phyloP scores from a whole-genome alignment of 2,888 invertebrate genomes.

The Petrolisthes manimaculis region DNA sequence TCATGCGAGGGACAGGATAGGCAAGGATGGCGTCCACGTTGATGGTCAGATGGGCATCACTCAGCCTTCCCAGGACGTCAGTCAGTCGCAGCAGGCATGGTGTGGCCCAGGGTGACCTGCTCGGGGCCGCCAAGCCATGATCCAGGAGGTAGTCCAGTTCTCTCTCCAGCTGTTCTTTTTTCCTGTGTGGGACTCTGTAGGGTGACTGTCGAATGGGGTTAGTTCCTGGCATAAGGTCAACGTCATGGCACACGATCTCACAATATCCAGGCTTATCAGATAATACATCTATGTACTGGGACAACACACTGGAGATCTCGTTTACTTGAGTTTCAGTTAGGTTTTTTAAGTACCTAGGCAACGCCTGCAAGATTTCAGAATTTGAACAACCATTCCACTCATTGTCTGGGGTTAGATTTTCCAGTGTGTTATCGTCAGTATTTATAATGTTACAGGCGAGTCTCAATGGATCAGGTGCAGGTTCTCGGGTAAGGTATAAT shows the following conservation, averaged over 20 bases:
- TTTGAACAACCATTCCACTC: not conserved
- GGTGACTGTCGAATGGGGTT: not conserved
- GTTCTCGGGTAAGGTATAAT: not conserved
- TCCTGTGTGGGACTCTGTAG: not conserved
- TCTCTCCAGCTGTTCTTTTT: not conserved
- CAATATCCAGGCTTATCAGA: not conserved
- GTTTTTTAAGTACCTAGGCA: not conserved
- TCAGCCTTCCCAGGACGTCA: too few species aligned
- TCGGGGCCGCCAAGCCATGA: too few species aligned
- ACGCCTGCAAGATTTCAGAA: not conserved
- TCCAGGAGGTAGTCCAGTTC: too few species aligned
- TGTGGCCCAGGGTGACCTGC: too few species aligned
- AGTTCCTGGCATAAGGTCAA: not conserved
- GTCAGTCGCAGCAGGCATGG: too few species aligned
- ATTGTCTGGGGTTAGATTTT: not conserved
- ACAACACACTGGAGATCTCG: not conserved
- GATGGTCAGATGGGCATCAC: too few species aligned
- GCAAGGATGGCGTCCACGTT: too few species aligned
- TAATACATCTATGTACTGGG: not conserved
- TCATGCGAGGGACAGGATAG: too few species aligned
- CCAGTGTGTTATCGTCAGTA: not conserved
- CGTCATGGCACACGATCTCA: not conserved
- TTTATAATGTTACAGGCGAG: not conserved
- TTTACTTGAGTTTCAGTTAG: not conserved
- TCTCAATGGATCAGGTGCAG: not conserved